Base-by-base conservation (phyloP, 37 sponge, comb jelly and placozoan genomes). In the Ephydatia muelleri region DNA sequence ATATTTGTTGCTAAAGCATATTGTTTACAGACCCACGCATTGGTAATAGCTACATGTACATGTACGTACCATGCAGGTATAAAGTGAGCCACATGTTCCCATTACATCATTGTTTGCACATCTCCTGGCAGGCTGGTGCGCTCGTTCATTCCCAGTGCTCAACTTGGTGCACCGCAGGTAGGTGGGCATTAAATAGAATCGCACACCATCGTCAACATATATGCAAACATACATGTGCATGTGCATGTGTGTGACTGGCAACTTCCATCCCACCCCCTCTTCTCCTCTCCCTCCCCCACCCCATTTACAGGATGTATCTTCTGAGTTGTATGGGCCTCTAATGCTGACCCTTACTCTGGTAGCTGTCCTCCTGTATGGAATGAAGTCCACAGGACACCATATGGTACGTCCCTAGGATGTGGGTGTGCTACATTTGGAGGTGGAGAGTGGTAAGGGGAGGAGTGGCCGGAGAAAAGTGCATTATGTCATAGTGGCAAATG, bases 281-380 rank as follows among this genome's bases (percentile, higher is more conserved):
- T n/a, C n/a, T n/a, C n/a, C n/a, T n/a, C n/a, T n/a, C n/a, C n/a
- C n/a, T n/a, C n/a, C n/a, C n/a, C n/a, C n/a, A n/a, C n/a, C n/a
- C n/a, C 26, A 71, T 14, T 34, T 28, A 0, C 67, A 91, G 92
- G 88, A 91, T 38, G 84, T 65, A 2, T 68, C 84, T 21, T 65
- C 87, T 43, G 97, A 96, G 78, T 65, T 96, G 80, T 96, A 96
- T 73, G 97, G 97, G 9, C 97, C 97, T 36, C 75, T 85, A 1
- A 89, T 96, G 92, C 67, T 96, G n/a, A 89, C 85, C 27, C 88
- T 96, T 38, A 92, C 92, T 39, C 80, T 96, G 30, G 95, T 96
- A 19, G 97, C 97, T 70, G 78, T 96, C 21, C 80, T 96, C 68
- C 75, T 96, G 38, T 91, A 88, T 68, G 93, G 94, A 27, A 96